A percentile compares a stretch with the other conserved stretches of the same genome.
These are phyloP conservation scores for Moxostoma hubbsi DNA, from an alignment of 2,797 vertebrate species.

Conservation along the genomic window DNA sequence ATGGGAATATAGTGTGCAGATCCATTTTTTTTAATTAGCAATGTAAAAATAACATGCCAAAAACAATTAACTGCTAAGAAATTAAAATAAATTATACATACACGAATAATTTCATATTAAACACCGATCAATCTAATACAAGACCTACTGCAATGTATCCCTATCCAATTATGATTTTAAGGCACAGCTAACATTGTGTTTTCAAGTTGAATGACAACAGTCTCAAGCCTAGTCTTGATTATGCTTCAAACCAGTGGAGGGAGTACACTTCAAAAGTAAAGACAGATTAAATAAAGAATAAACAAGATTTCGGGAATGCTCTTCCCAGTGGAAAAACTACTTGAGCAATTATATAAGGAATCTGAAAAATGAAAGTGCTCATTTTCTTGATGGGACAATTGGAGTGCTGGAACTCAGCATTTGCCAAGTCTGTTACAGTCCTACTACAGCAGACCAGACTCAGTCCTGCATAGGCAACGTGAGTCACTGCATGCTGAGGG, in stretches of 20 bases:
- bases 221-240: slow-evolving; percentile 24
- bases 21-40: too few relatives aligned
- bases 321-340: not conserved
- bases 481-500: slow-evolving; percentile 72
- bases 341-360: not conserved
- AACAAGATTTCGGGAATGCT: not conserved
- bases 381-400: not conserved
- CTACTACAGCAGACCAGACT: not conserved
- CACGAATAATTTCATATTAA: too few relatives aligned
- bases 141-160: not conserved
- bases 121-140: not conserved
- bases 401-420: not conserved
- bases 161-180: not conserved
- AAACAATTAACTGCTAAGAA: too few relatives aligned
- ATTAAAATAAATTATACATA: too few relatives aligned
- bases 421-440: not conserved
- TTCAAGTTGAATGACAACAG: not conserved
- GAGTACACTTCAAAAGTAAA: slow-evolving; percentile 3
- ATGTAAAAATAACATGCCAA: too few relatives aligned
- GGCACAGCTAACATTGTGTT: not conserved
- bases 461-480: slow-evolving; percentile 65
- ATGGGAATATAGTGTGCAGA: too few relatives aligned
- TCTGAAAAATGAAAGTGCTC: not conserved
- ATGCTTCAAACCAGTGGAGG: not conserved
- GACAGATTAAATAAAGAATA: not conserved